Base-by-base conservation (phyloP, 2,888 invertebrate genomes). In the Phortica magna region DNA sequence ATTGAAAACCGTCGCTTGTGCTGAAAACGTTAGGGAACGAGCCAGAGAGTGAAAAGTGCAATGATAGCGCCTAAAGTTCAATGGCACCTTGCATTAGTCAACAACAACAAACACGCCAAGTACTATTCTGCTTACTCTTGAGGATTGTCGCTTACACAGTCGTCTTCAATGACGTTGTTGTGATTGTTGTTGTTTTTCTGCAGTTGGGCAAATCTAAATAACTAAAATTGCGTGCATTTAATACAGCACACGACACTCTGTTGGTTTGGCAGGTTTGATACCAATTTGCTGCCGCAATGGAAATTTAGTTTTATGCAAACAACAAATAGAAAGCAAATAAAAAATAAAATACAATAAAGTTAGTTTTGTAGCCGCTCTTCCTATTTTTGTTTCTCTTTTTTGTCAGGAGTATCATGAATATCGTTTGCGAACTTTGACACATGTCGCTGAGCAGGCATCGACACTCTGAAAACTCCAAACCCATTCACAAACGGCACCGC, bases 31-130 rank as follows among this genome's bases (percentile, higher is more conserved):
- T 9, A 41, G 9, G 39, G 3, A 41, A 39, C 7, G 64, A 6
- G 39, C 22, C 31, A 7, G 22, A 14, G 0, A 31, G 14, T 14
- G n/a, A 10, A 31, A 70, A 39, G 17, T 31, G 55, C 55, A 72
- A n/a, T 19, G 39, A 19, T 55, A 72, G 55, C 67, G n/a, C 67
- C 75, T 75, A 79, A 79, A 78, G 82, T 82, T 82, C 82, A 82
- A 82, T 81, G 82, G 82, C 82, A 82, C 78, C 77, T 77, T 75
- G 78, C 77, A 42, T 2, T 14, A 48, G 14, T 9, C 48, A 48
- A 48, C 48, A 48, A 48, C 14, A 48, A 48, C 48, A 48, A 48
- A 9, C 9, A 48, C 48, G 7, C 2, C 7, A 48, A 48, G 48
- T 14, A 48, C 9, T 12, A 1, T 48, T 48, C 14, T 48, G 9